Percentiles rank a stretch among this genome's conserved stretches.
These are phyloP conservation scores for Apocrypta bakeri DNA, from an alignment of 1,140 invertebrate species.

Conservation along the genomic window DNA sequence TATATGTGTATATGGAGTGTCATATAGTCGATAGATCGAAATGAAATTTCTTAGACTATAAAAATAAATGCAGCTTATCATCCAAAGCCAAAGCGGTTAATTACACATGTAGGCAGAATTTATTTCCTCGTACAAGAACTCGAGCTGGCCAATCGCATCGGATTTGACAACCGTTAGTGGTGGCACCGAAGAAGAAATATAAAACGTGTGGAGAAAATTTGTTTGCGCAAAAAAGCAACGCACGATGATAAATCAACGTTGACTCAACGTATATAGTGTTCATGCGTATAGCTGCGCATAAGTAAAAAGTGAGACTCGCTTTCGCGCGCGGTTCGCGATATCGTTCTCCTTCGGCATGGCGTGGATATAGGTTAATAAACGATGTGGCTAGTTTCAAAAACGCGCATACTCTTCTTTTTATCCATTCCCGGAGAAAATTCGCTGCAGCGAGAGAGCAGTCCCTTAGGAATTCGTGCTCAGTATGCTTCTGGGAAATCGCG, in stretches of 20 bases:
- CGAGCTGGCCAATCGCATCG: too few species aligned
- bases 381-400: neutral
- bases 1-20: neutral
- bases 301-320: neutral
- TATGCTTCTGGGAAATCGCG: neutral
- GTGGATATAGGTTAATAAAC: constrained; percentile 22
- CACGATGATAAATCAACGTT: neutral
- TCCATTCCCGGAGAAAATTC: neutral
- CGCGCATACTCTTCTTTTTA: neutral
- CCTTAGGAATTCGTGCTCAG: neutral
- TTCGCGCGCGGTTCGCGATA: neutral
- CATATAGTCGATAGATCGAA: too few species aligned
- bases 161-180: neutral
- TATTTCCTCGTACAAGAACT: too few species aligned
- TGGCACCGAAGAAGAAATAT: too few species aligned
- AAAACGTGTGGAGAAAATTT: neutral
- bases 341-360: neutral
- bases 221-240: neutral
- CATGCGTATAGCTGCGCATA: neutral
- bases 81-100: too few species aligned
- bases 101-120: too few species aligned
- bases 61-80: neutral
- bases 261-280: neutral
- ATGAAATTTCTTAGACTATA: neutral
- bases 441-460: neutral